Base-by-base conservation (phyloP, 2,113 vertebrate species). In the Damaliscus lunatus region DNA sequence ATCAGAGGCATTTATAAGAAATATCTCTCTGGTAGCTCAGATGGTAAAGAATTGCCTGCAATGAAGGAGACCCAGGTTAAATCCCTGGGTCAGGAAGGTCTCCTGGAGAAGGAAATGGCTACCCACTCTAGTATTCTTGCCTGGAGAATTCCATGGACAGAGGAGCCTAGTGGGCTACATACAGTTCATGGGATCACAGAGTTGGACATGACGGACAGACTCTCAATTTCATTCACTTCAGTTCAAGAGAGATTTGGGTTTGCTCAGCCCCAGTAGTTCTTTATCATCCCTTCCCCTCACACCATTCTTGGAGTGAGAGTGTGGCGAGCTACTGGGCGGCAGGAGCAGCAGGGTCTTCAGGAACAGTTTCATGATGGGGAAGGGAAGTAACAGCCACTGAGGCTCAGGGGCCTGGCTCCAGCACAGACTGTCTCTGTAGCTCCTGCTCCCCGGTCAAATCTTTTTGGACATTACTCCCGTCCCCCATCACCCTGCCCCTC, bases 191-290 rank as follows among this genome's bases (percentile, higher is more conserved):
- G 36, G 71, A 40, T 74, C 71, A 74, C 36, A 74, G 23, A 74
- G 71, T 25, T 6, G 0, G 11, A 74, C 71, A 14, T 12, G 36
- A 43, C 0, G 0, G 11, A 43, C 36, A 40, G 23, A 74, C 36
- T 43, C 36, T 74, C 36, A 74, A 1, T 25, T 74, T 74, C 71
- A 74, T 13, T 74, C 36, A 7, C 21, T 43, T 74, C 36, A 74
- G 71, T 43, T 7, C 71, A 43, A 43, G 71, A 74, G 11, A 43
- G 71, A 25, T 74, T 25, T 74, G 71, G 36, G 6, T 74, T 74
- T 74, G 71, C 36, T 74, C 36, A 74, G 71, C 36, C 31, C 15
- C 36, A 16, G 14, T 6, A n/a, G 71, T 74, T 85, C 40, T 21
- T 84, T 52, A 13, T 67, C 48, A 74, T 27, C 9, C 12, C 7